These are phyloP conservation scores for Paguma larvata DNA, from an alignment of 2,797 vertebrate species.

Conservation along the genomic window DNA sequence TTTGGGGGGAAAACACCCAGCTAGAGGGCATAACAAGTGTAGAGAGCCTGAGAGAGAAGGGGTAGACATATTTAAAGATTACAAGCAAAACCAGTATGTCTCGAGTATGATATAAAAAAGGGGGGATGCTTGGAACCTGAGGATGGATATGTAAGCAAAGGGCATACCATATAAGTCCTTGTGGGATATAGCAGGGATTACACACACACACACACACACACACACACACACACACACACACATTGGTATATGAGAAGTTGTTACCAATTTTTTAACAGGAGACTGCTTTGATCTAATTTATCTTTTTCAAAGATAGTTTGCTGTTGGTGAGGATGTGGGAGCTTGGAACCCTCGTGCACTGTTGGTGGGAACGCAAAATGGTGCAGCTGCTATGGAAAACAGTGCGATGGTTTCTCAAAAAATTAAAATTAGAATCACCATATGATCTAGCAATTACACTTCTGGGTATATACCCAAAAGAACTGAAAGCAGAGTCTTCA, in stretches of 20 bases:
- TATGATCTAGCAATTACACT: neutral
- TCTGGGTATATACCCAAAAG: neutral
- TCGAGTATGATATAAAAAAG: accelerated
- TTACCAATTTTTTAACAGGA: neutral
- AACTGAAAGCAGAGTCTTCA: neutral
- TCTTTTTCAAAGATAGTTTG: neutral
- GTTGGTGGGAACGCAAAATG: neutral
- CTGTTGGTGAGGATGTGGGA: neutral
- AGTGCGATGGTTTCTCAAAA: neutral
- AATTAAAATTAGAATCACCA: neutral
- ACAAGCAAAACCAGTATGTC: too few relatives aligned
- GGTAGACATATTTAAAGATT: accelerated
- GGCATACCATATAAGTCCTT: accelerated
- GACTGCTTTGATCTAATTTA: neutral
- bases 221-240: accelerated
- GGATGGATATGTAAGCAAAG: neutral
- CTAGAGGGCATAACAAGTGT: accelerated
- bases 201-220: accelerated
- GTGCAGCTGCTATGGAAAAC: neutral
- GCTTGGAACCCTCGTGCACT: neutral
- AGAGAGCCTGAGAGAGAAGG: too few relatives aligned
- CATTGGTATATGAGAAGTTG: neutral
- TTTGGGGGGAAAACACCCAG: neutral
- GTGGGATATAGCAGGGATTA: accelerated
- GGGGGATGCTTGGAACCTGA: accelerated